These are phyloP conservation scores for Octodonta nipae DNA, from an alignment of 2,888 invertebrate genomes.

Conservation along the genomic window DNA sequence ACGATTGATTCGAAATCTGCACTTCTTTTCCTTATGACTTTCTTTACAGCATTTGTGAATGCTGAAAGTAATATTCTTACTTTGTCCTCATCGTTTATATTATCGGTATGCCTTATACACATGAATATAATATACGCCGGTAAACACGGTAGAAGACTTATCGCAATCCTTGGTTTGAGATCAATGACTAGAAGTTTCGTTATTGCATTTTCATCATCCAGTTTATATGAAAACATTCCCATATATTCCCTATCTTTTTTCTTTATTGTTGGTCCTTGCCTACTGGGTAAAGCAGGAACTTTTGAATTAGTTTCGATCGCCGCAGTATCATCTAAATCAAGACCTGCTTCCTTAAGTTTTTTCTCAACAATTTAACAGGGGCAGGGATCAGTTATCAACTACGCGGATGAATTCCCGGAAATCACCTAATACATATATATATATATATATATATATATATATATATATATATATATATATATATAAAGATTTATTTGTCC, in stretches of 20 bases:
- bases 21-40: constrained; percentile 60
- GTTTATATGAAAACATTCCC: constrained; percentile 84
- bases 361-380: too few relatives aligned
- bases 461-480: too few relatives aligned
- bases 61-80: constrained; percentile 65
- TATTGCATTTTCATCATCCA: constrained; percentile 66
- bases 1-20: constrained; percentile 72
- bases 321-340: constrained; percentile 31
- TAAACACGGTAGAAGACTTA: constrained; percentile 71
- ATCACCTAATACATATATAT: too few relatives aligned
- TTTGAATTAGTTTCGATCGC: too few relatives aligned
- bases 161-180: constrained; percentile 58
- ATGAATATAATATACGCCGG: constrained; percentile 94
- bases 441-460: too few relatives aligned
- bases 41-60: constrained; percentile 67
- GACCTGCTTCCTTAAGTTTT: constrained; percentile 58
- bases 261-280: constrained; percentile 45
- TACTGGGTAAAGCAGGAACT: constrained; percentile 22
- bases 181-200: constrained; percentile 69
- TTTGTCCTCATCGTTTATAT: constrained; percentile 86
- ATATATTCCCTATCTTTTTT: constrained; percentile 72
- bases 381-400: too few relatives aligned
- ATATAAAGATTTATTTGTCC: too few relatives aligned
- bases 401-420: too few relatives aligned
- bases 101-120: constrained; percentile 92